phyloP scores from a whole-genome alignment of 2,888 invertebrate species.

The Tipula unca region DNA sequence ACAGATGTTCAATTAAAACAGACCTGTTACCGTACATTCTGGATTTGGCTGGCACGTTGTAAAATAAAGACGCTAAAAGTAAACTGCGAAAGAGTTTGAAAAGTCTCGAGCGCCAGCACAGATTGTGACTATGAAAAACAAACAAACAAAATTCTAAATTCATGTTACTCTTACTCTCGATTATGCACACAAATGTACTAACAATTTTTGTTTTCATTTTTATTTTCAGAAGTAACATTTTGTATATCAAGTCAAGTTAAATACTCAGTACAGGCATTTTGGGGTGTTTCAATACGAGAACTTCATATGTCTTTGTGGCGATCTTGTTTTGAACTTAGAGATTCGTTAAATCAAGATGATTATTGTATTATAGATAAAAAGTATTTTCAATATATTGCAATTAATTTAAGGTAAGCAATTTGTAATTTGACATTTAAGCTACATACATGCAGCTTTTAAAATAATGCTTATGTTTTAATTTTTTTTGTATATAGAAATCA shows the following conservation, averaged over 20 bases:
- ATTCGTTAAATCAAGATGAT: conserved; percentile 39
- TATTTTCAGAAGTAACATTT: conserved; percentile 60
- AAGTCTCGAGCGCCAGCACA: too few species aligned
- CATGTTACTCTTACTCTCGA: too few species aligned
- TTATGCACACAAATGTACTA: too few species aligned
- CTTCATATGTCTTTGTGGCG: conserved; percentile 68
- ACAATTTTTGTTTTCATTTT: conserved; percentile 24
- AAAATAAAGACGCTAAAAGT: too few species aligned
- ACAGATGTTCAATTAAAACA: too few species aligned
- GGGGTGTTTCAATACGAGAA: conserved; percentile 71
- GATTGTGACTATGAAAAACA: too few species aligned
- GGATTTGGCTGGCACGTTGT: too few species aligned
- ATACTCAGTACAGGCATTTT: conserved; percentile 65
- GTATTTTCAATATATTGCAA: conserved; percentile 29
- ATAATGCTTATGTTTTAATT: not conserved
- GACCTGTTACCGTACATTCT: too few species aligned
- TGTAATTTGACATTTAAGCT: conserved; percentile 18
- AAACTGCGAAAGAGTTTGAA: too few species aligned
- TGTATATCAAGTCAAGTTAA: conserved; percentile 65
- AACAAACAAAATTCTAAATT: too few species aligned
- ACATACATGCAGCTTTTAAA: too few species aligned
- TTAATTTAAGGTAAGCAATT: conserved; percentile 28
- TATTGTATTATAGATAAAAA: conserved; percentile 26
- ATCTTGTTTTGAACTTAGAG: conserved; percentile 56
- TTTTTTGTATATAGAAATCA: conserved; percentile 44